phyloP scores from a whole-genome alignment of 2,888 invertebrate species.

The Brachypalpus laphriformis region DNA sequence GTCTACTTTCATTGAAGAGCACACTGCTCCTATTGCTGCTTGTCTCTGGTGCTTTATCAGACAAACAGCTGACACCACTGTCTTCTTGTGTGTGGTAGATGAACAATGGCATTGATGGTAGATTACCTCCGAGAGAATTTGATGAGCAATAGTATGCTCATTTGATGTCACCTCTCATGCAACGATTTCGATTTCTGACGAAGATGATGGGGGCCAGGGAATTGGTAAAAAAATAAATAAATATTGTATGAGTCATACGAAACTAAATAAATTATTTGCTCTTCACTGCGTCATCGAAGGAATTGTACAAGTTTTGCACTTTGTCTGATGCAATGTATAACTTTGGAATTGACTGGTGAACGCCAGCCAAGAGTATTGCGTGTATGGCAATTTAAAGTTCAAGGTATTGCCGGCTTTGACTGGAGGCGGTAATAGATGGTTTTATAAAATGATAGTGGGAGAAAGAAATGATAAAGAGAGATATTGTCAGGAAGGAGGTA shows the following conservation, averaged over 20 bases:
- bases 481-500: constrained; percentile 4
- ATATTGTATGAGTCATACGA: background rate
- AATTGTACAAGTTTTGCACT: background rate
- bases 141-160: constrained; percentile 14
- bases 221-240: background rate
- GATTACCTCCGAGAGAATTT: constrained; percentile 33
- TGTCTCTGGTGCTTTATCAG: constrained; percentile 40
- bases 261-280: background rate
- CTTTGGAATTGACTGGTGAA: constrained; percentile 6
- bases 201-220: constrained; percentile 26
- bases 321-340: constrained; percentile 33
- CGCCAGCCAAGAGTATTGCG: constrained; percentile 36
- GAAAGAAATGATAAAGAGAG: background rate
- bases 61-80: background rate
- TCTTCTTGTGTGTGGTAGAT: constrained; percentile 8
- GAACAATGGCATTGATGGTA: constrained; percentile 46
- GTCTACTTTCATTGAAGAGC: constrained; percentile 45
- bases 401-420: constrained; percentile 33
- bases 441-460: background rate
- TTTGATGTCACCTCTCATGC: constrained; percentile 2
- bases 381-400: constrained; percentile 58
- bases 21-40: background rate
- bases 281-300: constrained; percentile 1
- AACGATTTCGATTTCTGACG: background rate
- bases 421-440: constrained; percentile 16